Percentiles rank a stretch among this genome's conserved stretches.
phyloP scores from a whole-genome alignment of 2,113 vertebrate species.

The Lutjanus erythropterus region DNA sequence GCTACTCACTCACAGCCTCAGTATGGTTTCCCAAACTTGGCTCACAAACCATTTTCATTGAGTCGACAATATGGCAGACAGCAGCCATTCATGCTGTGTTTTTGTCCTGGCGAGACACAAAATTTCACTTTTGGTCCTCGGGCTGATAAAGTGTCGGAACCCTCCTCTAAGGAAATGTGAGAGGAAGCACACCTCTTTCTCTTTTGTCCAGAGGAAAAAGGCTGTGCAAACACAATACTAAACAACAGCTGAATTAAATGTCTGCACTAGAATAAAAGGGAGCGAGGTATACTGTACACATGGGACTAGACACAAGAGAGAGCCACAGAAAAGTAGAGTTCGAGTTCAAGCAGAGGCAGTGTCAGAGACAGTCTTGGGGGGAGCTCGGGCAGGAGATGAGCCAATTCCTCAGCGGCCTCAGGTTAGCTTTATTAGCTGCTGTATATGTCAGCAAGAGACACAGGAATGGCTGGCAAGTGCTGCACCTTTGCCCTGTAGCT shows the following conservation, averaged over 20 bases:
- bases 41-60: no score
- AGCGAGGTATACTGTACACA: neutral
- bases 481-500: constrained; percentile 19
- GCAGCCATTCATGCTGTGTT: neutral
- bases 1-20: no score
- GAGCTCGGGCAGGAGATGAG: neutral
- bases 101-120: no score
- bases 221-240: neutral
- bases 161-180: neutral
- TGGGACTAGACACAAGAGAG: neutral
- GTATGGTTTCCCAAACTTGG: no score
- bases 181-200: neutral
- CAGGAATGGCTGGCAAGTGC: constrained; percentile 10
- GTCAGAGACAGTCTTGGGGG: neutral
- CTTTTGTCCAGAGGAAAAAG: neutral
- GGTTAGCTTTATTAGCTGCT: constrained; percentile 34
- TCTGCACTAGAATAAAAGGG: constrained; percentile 8
- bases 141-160: no score
- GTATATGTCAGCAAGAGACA: constrained; percentile 37
- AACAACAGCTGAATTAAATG: constrained; percentile 10
- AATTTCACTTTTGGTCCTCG: no score
- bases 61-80: no score
- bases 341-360: constrained; percentile 10
- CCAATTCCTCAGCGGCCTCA: constrained; percentile 22
- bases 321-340: constrained; percentile 4